Percentiles rank a stretch among this genome's conserved stretches.
Conservation (phyloP, 2,888 invertebrate genomes). For the Myopa tessellatipennis region DNA sequence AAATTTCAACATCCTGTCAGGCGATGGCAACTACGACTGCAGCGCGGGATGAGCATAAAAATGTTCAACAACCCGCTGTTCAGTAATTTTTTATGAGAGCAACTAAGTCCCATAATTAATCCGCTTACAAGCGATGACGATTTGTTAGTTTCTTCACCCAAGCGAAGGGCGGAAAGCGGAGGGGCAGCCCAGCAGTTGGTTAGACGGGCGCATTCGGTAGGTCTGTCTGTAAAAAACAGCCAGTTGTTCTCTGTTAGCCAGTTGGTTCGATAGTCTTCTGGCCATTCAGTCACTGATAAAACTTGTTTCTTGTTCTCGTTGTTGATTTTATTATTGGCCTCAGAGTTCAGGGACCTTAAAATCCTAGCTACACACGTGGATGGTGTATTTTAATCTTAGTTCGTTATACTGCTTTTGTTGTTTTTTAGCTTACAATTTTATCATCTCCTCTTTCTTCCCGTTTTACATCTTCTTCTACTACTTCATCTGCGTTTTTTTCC, state of each 20-base stretch:
- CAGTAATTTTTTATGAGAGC: conserved; percentile 31
- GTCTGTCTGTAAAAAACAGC: neutral
- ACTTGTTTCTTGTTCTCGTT: neutral
- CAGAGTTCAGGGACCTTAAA: neutral
- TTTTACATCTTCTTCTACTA: neutral
- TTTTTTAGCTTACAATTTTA: neutral
- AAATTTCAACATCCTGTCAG: conserved; percentile 22
- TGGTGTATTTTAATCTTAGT: no score
- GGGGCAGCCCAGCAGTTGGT: neutral
- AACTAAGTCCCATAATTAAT: conserved; percentile 46
- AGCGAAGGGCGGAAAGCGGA: neutral
- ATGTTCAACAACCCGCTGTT: conserved; percentile 14
- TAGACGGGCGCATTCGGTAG: neutral
- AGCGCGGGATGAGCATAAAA: conserved; percentile 2
- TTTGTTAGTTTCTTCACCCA: neutral
- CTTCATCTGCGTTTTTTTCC: neutral
- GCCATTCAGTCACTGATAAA: neutral
- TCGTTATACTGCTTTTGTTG: no score
- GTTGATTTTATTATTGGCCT: neutral
- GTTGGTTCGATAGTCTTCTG: no score
- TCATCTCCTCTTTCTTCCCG: conserved; percentile 4
- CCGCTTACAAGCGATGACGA: conserved; percentile 37
- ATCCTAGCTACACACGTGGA: no score
- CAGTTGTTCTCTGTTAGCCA: neutral
- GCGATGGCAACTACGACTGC: neutral